Evolutionary conservation across 2,113 vertebrate genomes (phyloP), one percentile per base, ranked within the genome.

Genomic region (Ivindomyrus marchei): DNA sequence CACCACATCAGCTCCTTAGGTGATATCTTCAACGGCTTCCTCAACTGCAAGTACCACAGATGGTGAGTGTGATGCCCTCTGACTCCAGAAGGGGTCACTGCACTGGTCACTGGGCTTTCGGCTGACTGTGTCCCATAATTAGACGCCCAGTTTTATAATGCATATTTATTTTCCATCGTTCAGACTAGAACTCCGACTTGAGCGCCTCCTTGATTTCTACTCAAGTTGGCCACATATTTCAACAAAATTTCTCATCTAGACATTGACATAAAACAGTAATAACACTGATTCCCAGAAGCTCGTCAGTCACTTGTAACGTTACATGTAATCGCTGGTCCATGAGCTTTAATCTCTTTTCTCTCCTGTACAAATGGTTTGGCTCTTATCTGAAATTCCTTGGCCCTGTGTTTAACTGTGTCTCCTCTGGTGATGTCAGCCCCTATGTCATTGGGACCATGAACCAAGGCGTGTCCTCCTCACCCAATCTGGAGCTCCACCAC

Each of bases 401-500:
- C 24, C 21, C 56, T 85, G 31, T 39, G 24, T 50, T 47, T 86
- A 21, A 24, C 77, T 47, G 19, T 17, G 1, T 89, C 27, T 90
- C 52, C n/a, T 46, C 36, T 36, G 62, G 31, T 93, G 87, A 92
- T 91, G 91, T 3, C 93, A 99, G 98, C 93, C 98, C 98, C 0
- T 99, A 99, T 91, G 98, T 99, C 89, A 99, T 99, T 91, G 98
- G 98, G 93, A 99, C 98, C 92, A 99, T 99, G 98, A 99, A 98
- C 95, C 98, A 99, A 93, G 98, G 97, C 89, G 97, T 98, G 49
- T 98, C 97, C 87, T 97, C 97, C 17, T 98, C 98, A 91, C 98
- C 98, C 87, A 98, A 99, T 94, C 96, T 99, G 74, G 98, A 99
- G 91, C 94, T 99, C 0, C 98, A 99, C 94, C 98, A 99, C 94